These are phyloP conservation scores for Leucoma salicis DNA, from an alignment of 2,888 invertebrate genomes.

Conservation along the genomic window DNA sequence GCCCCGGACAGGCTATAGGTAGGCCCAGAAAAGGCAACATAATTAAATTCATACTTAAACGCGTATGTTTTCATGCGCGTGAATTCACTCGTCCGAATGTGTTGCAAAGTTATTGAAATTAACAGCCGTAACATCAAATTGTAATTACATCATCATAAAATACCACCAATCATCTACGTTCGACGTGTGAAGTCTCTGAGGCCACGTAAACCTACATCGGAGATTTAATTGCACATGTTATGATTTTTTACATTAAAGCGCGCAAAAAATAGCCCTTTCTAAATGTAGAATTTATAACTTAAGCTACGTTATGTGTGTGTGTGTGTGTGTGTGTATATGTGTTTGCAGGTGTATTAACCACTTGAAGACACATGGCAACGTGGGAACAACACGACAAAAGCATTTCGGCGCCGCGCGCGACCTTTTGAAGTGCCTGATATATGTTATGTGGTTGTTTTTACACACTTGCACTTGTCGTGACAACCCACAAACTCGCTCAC, in stretches of 20 bases:
- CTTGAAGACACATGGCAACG: constrained; percentile 50
- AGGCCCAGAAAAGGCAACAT: too few relatives aligned
- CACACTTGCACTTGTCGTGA: constrained; percentile 19
- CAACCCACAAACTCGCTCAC: too few relatives aligned
- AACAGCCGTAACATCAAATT: neutral
- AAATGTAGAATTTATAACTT: neutral
- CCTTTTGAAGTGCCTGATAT: constrained; percentile 12
- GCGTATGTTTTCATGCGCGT: too few relatives aligned
- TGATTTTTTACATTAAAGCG: neutral
- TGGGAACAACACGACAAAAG: constrained; percentile 23
- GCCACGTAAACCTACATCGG: constrained; percentile 1
- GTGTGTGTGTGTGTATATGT: constrained; percentile 18
- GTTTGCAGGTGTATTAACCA: constrained; percentile 45
- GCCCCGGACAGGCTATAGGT: too few relatives aligned
- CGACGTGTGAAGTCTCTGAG: constrained; percentile 4
- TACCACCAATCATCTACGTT: neutral
- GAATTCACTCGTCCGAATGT: too few relatives aligned
- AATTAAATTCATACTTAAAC: too few relatives aligned
- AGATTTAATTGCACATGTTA: constrained; percentile 14
- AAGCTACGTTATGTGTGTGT: neutral
- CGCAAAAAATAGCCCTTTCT: constrained; percentile 1
- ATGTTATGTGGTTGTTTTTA: constrained; percentile 17
- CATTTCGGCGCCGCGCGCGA: constrained; percentile 2
- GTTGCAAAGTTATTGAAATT: neutral
- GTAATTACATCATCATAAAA: neutral